These are phyloP conservation scores for Genyomyrus donnyi DNA, from an alignment of 2,113 vertebrate species.

Conservation along the genomic window DNA sequence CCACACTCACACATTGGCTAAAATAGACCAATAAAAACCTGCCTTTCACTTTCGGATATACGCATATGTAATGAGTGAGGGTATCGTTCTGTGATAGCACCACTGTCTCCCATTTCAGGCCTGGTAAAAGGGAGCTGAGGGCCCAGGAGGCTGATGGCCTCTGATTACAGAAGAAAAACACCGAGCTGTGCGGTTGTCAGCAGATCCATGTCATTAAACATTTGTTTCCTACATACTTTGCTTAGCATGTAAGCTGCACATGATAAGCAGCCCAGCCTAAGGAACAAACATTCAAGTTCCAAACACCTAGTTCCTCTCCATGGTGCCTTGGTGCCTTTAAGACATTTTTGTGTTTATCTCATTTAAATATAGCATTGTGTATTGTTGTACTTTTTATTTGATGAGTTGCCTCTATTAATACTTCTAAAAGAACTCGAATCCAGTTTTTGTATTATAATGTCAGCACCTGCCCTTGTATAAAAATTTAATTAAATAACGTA, in stretches of 20 bases:
- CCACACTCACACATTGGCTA: not conserved
- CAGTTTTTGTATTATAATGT: not conserved
- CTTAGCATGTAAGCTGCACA: not conserved
- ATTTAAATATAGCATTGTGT: not conserved
- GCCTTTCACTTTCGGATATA: not conserved
- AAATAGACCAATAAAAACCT: not conserved
- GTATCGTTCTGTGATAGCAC: not conserved
- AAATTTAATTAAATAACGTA: not conserved
- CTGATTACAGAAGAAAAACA: not conserved
- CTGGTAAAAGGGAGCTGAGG: not conserved
- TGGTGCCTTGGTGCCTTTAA: not conserved
- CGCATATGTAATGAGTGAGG: not conserved
- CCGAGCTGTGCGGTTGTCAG: not conserved
- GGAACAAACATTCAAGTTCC: not conserved
- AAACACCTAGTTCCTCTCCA: not conserved
- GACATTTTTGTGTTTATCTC: not conserved
- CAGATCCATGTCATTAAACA: not conserved
- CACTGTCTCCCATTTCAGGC: not conserved
- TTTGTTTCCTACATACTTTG: not conserved
- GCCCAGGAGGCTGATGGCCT: not conserved
- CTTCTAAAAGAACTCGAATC: not conserved
- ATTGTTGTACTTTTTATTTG: not conserved
- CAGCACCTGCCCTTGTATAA: not conserved
- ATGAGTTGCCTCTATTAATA: not conserved
- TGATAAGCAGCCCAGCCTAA: not conserved